Base-by-base conservation (phyloP, 92 coral and sea anemone genomes). In the Palythoa heliodiscus region DNA sequence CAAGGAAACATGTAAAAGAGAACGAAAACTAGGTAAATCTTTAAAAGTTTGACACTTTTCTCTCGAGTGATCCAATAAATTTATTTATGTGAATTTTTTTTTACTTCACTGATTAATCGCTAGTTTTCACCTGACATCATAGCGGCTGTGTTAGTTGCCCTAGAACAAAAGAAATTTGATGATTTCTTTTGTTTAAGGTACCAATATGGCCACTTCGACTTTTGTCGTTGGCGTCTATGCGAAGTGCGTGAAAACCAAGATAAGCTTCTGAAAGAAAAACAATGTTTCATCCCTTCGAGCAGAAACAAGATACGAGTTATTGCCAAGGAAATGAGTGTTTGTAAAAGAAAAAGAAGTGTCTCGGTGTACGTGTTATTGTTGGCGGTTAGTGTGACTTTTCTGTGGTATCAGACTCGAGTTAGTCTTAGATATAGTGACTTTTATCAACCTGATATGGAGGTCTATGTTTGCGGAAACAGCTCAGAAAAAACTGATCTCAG, bases 401-500 rank as follows among this genome's bases (percentile, higher is more conserved):
- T 64, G 48, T 79, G 83, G 83, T 63, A 79, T 47, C 83, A 79
- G 54, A 79, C 73, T 61, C 53, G 55, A 13, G 19, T n/a, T n/a
- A 14, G 4, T 63, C 40, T 52, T 11, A 79, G 52, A 7, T 79
- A 60, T 35, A 17, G 73, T 63, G 72, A 61, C 40, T 63, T 38
- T 43, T 79, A 79, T 63, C 73, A 79, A 20, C 83, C 83, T 0
- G 73, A 79, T 66, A 35, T 79, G 60, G 52, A 61, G 13, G 83
- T 79, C 38, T 73, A 63, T 61, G 43, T 79, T 77, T 87, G 89
- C 48, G 86, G 89, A 4, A 71, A 87, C 40, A 16, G 55, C 29
- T 66, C 87, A 39, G 85, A 83, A 3, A 52, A 37, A 20, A 37
- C 47, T 13, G 85, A 88, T 4, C 55, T 77, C 4, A 52, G 58